These are phyloP conservation scores for Plagodis dolabraria DNA, from an alignment of 2,888 invertebrate species.

Conservation along the genomic window DNA sequence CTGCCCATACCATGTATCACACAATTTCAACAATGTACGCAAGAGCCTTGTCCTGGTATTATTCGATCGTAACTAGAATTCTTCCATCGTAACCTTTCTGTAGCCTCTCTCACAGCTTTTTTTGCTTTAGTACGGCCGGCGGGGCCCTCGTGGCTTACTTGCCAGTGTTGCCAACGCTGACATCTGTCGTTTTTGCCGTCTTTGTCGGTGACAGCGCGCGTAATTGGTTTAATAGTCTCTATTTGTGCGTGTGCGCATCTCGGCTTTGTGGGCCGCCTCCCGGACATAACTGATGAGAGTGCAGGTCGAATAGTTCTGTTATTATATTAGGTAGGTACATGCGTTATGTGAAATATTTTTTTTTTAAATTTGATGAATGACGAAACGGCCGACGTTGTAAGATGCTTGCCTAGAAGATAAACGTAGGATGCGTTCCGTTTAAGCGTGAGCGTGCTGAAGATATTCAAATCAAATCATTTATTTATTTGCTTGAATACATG, in stretches of 20 bases:
- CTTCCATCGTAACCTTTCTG: slow-evolving; percentile 36
- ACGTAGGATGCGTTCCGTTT: too few species aligned
- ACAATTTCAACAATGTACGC: not conserved
- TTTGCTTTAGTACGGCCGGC: slow-evolving; percentile 47
- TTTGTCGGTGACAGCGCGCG: slow-evolving; percentile 43
- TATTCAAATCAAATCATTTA: too few species aligned
- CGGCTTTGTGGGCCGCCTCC: slow-evolving; percentile 50
- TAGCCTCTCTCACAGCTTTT: slow-evolving; percentile 42
- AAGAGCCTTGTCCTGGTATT: not conserved
- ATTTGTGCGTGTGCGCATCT: slow-evolving; percentile 35
- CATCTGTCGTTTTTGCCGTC: slow-evolving; percentile 47
- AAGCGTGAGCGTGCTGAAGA: too few species aligned
- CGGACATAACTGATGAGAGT: slow-evolving; percentile 48
- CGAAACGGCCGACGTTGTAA: too few species aligned
- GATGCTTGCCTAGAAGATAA: too few species aligned
- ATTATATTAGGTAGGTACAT: not conserved
- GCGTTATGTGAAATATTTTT: slow-evolving; percentile 3
- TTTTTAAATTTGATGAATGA: too few species aligned
- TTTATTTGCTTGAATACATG: too few species aligned
- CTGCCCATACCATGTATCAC: too few species aligned
- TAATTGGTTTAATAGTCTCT: slow-evolving; percentile 63
- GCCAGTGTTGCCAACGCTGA: slow-evolving; percentile 31
- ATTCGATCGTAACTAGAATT: slow-evolving; percentile 22
- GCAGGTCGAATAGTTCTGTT: not conserved
- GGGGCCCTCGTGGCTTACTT: slow-evolving; percentile 56